Conservation (phyloP, 2,113 vertebrate species). For the Oreotrochilus melanogaster region DNA sequence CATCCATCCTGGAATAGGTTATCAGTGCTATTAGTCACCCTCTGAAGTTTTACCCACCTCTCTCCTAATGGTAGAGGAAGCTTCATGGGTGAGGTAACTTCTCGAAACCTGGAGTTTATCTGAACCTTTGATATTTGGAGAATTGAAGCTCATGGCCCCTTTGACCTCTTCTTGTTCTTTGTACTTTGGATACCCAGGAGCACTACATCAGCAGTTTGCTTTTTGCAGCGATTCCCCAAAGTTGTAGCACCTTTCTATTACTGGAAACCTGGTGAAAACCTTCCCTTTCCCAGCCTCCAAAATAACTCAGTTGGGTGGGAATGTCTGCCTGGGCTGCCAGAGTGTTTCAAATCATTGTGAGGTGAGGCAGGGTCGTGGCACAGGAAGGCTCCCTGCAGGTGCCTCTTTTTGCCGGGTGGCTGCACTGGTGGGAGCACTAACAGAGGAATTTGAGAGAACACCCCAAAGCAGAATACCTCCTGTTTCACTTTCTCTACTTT, state of each 20-base stretch:
- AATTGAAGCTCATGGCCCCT: background rate
- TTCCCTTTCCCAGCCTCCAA: background rate
- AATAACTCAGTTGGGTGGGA: background rate
- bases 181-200: background rate
- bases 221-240: background rate
- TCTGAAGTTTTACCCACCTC: background rate
- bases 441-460: background rate
- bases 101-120: background rate
- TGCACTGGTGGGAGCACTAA: accelerated
- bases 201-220: accelerated
- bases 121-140: background rate
- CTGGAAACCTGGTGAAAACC: background rate
- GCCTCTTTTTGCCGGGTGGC: background rate
- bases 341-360: background rate
- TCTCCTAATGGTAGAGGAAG: background rate
- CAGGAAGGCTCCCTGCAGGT: conserved; percentile 42
- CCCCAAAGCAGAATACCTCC: background rate
- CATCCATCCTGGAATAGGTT: background rate
- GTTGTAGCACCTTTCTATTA: accelerated
- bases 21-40: background rate
- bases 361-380: background rate
- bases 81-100: background rate
- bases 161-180: background rate
- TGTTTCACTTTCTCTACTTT: background rate
- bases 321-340: conserved; percentile 8